Evolutionary conservation across 2,888 invertebrate species (phyloP).

Genomic region (Zygogramma bicolorata): DNA sequence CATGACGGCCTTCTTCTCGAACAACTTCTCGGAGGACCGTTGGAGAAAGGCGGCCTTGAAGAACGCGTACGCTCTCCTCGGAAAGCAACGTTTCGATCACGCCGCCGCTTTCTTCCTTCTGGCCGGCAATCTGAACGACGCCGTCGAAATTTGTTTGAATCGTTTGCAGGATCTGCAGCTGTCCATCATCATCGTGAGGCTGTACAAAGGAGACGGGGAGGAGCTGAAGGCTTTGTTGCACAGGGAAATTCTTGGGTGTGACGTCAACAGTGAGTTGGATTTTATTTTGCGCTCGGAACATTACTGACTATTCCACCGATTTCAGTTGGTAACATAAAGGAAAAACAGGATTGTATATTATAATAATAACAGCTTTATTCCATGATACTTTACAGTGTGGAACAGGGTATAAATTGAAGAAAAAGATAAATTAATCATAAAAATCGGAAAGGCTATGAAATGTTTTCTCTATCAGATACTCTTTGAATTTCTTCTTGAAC

Average conservation of each 20-base stretch:
- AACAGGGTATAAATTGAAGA: too few species aligned
- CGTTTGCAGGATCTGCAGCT: constrained; percentile 95
- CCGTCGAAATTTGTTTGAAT: constrained; percentile 92
- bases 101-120: constrained; percentile 98
- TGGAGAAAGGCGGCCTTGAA: constrained; percentile 98
- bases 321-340: background rate
- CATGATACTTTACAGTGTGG: too few species aligned
- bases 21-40: constrained; percentile 92
- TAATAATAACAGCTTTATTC: too few species aligned
- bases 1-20: constrained; percentile 95
- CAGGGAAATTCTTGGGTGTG: constrained; percentile 83
- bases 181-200: constrained; percentile 91
- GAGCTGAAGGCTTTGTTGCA: constrained; percentile 82
- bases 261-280: constrained; percentile 69
- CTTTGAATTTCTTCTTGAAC: too few species aligned
- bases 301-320: background rate
- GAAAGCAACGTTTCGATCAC: constrained; percentile 96
- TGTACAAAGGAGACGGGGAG: constrained; percentile 86
- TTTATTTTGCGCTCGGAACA: too few species aligned
- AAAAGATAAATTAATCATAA: too few species aligned
- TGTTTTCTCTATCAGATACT: too few species aligned
- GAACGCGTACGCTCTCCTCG: constrained; percentile 95
- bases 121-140: constrained; percentile 94
- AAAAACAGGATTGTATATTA: background rate
- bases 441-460: too few species aligned